phyloP scores from a whole-genome alignment of 2,113 vertebrate genomes.

The Toxotes jaculatrix region DNA sequence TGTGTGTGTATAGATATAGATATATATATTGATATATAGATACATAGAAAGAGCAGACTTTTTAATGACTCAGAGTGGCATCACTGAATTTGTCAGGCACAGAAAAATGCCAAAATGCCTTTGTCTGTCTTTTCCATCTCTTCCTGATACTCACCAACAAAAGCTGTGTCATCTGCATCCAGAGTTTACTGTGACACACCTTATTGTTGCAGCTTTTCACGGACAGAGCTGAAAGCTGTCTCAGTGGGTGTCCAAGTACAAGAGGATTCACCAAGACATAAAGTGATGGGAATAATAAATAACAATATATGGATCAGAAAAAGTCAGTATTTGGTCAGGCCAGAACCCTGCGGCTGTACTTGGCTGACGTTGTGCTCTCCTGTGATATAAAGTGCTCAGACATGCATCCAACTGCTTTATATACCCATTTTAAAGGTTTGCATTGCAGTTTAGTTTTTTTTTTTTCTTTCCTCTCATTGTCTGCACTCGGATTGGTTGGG shows the following conservation, averaged over 20 bases:
- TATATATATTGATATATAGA: too few species aligned
- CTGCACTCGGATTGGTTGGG: slow-evolving; percentile 38
- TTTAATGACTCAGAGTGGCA: too few species aligned
- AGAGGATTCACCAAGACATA: slow-evolving; percentile 22
- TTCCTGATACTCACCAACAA: slow-evolving; percentile 2
- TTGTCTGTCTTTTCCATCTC: too few species aligned
- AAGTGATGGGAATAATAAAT: slow-evolving; percentile 37
- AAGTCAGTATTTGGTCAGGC: slow-evolving; percentile 4
- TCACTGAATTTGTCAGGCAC: too few species aligned
- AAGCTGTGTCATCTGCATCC: background rate
- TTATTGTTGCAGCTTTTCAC: slow-evolving; percentile 19
- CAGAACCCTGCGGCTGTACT: slow-evolving; percentile 24
- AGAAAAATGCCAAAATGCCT: too few species aligned
- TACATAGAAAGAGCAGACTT: too few species aligned
- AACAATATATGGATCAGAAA: slow-evolving; percentile 36
- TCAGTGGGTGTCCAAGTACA: slow-evolving; percentile 41
- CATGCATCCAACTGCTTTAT: slow-evolving; percentile 55
- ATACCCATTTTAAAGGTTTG: slow-evolving; percentile 45
- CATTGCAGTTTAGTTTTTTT: background rate
- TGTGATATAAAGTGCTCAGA: slow-evolving; percentile 37
- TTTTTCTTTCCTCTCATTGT: background rate
- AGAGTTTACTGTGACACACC: background rate
- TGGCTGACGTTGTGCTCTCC: slow-evolving; percentile 2
- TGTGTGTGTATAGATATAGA: too few species aligned
- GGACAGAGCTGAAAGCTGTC: slow-evolving; percentile 6